Percentiles rank a stretch among this genome's conserved stretches.
phyloP scores from a whole-genome alignment of 2,797 vertebrate species.

The Mycteria americana region DNA sequence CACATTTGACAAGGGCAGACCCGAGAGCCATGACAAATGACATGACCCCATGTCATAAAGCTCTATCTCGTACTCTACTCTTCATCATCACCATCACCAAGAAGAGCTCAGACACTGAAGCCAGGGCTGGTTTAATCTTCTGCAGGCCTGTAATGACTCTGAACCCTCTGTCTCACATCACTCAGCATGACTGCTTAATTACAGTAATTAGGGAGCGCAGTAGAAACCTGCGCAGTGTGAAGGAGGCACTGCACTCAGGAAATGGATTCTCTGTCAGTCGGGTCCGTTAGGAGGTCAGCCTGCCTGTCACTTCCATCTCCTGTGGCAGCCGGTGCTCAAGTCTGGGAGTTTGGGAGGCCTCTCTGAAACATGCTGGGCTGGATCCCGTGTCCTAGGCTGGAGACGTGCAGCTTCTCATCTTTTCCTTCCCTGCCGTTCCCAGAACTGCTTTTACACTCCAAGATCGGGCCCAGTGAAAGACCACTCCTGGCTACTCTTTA shows the following conservation, averaged over 20 bases:
- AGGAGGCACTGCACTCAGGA: neutral
- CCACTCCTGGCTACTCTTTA: neutral
- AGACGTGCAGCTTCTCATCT: neutral
- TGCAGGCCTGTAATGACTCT: neutral
- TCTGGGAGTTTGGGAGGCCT: neutral
- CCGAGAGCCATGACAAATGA: neutral
- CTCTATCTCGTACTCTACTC: neutral
- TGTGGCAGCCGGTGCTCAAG: neutral
- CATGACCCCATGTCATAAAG: neutral
- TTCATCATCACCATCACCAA: neutral
- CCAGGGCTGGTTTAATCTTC: neutral
- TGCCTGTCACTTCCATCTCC: neutral
- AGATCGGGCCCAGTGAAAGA: too few relatives aligned
- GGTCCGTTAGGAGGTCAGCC: neutral
- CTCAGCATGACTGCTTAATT: slow-evolving; percentile 70
- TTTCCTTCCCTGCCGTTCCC: neutral
- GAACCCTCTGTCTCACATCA: slow-evolving; percentile 24
- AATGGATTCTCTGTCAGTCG: neutral
- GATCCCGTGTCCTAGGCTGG: neutral
- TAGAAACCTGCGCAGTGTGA: neutral
- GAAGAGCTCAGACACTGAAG: neutral
- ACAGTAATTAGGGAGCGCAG: slow-evolving; percentile 54
- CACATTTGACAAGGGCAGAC: neutral
- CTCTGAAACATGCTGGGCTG: neutral
- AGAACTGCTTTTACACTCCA: neutral